A percentile compares a stretch with the other conserved stretches of the same genome.
phyloP scores from a whole-genome alignment of 2,888 invertebrate species.

The Thereva nobilitata region DNA sequence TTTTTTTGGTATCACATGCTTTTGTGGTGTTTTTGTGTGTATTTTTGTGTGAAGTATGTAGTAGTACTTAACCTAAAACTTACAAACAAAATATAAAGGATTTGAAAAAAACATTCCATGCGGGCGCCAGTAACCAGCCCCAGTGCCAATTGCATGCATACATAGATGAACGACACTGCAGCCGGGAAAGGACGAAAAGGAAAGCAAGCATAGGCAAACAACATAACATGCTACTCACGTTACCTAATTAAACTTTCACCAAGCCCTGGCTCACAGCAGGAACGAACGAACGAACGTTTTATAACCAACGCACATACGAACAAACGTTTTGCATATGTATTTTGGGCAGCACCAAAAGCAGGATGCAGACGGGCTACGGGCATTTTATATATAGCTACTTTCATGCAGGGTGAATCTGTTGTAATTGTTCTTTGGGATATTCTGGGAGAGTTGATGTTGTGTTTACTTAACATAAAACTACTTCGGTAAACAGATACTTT shows the following conservation, averaged over 20 bases:
- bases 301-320: not conserved
- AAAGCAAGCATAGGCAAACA: slow-evolving; percentile 29
- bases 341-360: slow-evolving; percentile 21
- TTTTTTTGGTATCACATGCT: no score
- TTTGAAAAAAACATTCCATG: no score
- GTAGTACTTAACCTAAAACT: no score
- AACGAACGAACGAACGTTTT: not conserved
- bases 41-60: no score
- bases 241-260: slow-evolving; percentile 28
- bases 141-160: no score
- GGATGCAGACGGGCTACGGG: not conserved
- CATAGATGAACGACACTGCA: slow-evolving; percentile 1
- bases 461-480: slow-evolving; percentile 20
- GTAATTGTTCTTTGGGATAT: slow-evolving; percentile 18
- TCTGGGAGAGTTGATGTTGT: slow-evolving; percentile 1
- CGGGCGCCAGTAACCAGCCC: no score
- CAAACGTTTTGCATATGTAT: not conserved
- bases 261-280: slow-evolving; percentile 4
- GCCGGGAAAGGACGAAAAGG: slow-evolving; percentile 14
- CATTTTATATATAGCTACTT: not conserved
- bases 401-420: slow-evolving; percentile 18
- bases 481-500: not conserved
- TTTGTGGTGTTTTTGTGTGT: no score
- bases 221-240: slow-evolving; percentile 15
- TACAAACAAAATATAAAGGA: no score